phyloP scores from a whole-genome alignment of 2,888 invertebrate genomes.

The Stratiomys singularior region DNA sequence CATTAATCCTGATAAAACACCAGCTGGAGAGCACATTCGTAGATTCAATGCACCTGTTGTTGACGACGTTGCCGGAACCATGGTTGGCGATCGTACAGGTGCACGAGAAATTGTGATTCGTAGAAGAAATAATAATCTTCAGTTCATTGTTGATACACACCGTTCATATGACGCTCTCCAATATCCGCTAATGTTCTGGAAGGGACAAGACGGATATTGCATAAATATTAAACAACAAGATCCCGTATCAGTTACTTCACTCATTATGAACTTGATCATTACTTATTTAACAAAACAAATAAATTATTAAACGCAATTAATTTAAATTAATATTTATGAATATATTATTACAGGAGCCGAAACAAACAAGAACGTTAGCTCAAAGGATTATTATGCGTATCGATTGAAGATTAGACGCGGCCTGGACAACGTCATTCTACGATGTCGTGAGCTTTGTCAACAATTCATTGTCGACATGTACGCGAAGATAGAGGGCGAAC shows the following conservation, averaged over 20 bases:
- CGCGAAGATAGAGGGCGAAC: conserved; percentile 1
- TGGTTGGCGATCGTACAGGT: conserved; percentile 55
- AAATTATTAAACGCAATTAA: background rate
- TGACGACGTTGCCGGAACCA: conserved; percentile 57
- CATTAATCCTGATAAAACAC: conserved; percentile 54
- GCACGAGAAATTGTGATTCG: conserved; percentile 54
- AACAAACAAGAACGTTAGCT: conserved; percentile 49
- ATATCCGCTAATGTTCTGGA: conserved; percentile 56
- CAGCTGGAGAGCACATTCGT: conserved; percentile 53
- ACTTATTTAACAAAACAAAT: conserved; percentile 1
- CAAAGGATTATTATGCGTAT: conserved; percentile 51
- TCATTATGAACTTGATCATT: conserved; percentile 37
- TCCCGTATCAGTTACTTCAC: conserved; percentile 36
- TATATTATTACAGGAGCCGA: conserved; percentile 49
- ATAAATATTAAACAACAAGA: conserved; percentile 49
- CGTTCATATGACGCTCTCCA: conserved; percentile 55
- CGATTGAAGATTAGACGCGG: conserved; percentile 51
- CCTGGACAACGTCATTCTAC: conserved; percentile 7
- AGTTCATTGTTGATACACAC: conserved; percentile 54
- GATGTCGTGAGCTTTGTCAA: conserved; percentile 11
- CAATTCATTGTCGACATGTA: conserved; percentile 13
- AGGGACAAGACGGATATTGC: conserved; percentile 55
- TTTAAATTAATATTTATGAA: conserved; percentile 45
- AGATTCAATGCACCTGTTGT: conserved; percentile 60
- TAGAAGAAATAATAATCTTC: conserved; percentile 52